phyloP scores from a whole-genome alignment of 2,888 invertebrate species.

The Caenorhabditis macrosperma region DNA sequence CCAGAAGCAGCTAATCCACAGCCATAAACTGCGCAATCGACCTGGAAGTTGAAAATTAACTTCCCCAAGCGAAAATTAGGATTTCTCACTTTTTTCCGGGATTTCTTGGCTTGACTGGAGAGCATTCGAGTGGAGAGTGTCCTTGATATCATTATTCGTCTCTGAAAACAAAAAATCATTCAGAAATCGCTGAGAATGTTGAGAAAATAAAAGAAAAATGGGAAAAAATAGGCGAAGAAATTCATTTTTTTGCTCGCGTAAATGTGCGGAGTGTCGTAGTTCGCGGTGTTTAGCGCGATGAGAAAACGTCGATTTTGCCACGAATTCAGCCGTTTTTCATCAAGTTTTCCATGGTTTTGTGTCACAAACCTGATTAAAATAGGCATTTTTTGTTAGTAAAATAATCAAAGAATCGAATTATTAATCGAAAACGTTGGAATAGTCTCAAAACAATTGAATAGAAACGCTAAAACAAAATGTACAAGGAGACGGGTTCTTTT shows the following conservation, averaged over 20 bases:
- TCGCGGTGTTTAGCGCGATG: neutral
- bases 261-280: constrained; percentile 1
- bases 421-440: too few relatives aligned
- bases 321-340: too few relatives aligned
- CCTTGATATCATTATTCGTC: neutral
- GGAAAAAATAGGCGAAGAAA: neutral
- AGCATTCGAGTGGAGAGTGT: constrained; percentile 7
- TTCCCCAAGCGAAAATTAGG: too few relatives aligned
- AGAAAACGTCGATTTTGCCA: too few relatives aligned
- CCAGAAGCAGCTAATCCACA: constrained; percentile 73
- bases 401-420: too few relatives aligned
- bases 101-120: constrained; percentile 9
- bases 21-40: constrained; percentile 74
- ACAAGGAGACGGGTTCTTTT: too few relatives aligned
- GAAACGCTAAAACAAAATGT: too few relatives aligned
- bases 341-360: too few relatives aligned
- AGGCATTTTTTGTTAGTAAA: too few relatives aligned
- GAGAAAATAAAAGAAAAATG: neutral
- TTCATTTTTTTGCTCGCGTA: neutral
- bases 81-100: constrained; percentile 28
- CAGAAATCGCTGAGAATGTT: neutral
- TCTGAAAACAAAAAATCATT: neutral
- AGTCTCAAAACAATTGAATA: too few relatives aligned
- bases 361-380: too few relatives aligned
- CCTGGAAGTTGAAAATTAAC: constrained; percentile 26